Evolutionary conservation across 2,113 vertebrate genomes (phyloP), one percentile per base, ranked within the genome.

Genomic region (Panthera uncia): DNA sequence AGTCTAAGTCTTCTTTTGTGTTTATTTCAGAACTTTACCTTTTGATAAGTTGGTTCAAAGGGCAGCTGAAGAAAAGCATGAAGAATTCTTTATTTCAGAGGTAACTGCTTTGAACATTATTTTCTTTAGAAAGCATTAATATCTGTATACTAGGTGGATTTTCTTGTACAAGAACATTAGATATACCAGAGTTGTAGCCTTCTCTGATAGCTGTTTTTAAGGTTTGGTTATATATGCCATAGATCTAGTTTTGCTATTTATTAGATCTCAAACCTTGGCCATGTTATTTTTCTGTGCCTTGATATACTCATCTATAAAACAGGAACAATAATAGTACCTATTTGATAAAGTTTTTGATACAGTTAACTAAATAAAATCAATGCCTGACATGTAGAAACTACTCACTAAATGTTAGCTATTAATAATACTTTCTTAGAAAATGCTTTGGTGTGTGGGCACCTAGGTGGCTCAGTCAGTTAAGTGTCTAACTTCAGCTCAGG

Each of bases 51-150:
- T 99, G 98, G 98, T 99, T 74, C 99, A 63, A 98, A 99, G 99
- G 96, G 99, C 99, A 94, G 99, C 99, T 93, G 99, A 99, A 98
- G 97, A 97, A 86, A 99, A 99, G 50, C 99, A 99, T 97, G 88
- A 98, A 0, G 98, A 99, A 86, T 99, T 99, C 96, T 99, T 99
- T 97, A 98, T 99, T 96, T 99, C 99, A 97, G 99, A 99, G 99
- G 99, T 99, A 98, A 97, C 97, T 96, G 52, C 36, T 68, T 95
- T 94, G 74, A 88, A 91, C 18, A 13, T 10, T 10, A n/a, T 65
- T 86, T 92, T 92, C 45, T 76, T 66, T 52, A 89, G 69, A 82
- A 93, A 55, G 25, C 25, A 83, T 81, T 93, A 87, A 36, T 91
- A 57, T 81, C 29, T 87, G 45, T 68, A 87, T 55, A 50, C 23